Evolutionary conservation across 2,888 invertebrate species (phyloP), one percentile per base, ranked within the genome.

Genomic region (Anticlea derivata): DNA sequence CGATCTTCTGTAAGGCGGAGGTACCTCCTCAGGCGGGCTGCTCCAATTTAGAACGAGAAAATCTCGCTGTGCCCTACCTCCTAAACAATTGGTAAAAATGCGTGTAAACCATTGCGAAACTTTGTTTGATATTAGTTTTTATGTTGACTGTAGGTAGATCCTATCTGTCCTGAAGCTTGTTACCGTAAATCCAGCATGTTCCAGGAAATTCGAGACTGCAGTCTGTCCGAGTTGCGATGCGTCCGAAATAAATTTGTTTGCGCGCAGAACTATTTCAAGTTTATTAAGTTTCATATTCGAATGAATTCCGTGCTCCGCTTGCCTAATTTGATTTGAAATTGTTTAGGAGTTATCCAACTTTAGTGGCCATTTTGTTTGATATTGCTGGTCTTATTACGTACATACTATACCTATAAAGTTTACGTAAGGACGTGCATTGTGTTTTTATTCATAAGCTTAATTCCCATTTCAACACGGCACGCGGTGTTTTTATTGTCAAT

Each of bases 221-320:
- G 24, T 10, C 29, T 11, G 24, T 10, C 3, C 29, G 11, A 8
- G 24, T 30, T 8, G 12, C 8, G 30, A 31, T 20, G 63, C 58
- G 60, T 61, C 64, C 54, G 59, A 66, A 66, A 74, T 74, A 74
- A 74, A 75, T 75, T 68, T 70, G 65, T 65, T 70, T 62, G 53
- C 48, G 10, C 41, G 37, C 22, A 10, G 23, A 43, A 49, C 57
- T 49, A 49, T 43, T 17, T 30, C 20, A 45, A 63, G 60, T 65
- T 67, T 67, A 72, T 69, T 59, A 61, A 70, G 62, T 67, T 70
- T 65, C 55, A 66, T 62, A 70, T 65, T 59, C 41, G 54, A 51
- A 61, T 45, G 59, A 51, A 48, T 61, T 60, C 50, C 66, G 65
- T 66, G 70, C 66, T 66, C 56, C 48, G 65, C 59, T 70, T 68